phyloP scores from a whole-genome alignment of 2,797 vertebrate genomes.

The Falco peregrinus region DNA sequence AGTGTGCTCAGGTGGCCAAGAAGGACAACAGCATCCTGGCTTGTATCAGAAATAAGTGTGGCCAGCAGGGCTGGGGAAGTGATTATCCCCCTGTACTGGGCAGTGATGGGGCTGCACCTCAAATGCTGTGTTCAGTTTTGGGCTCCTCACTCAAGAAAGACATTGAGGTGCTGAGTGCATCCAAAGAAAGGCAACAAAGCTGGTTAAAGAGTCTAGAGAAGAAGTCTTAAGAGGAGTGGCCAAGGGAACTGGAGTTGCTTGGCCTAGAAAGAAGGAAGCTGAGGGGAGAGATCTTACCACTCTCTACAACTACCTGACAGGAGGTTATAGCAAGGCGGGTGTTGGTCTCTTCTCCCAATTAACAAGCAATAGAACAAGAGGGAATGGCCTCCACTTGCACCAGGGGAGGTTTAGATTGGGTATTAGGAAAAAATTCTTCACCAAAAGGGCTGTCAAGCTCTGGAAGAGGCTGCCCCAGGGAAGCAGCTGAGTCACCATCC shows the following conservation, averaged over 20 bases:
- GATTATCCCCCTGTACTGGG: background rate
- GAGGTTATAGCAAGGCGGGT: too few relatives aligned
- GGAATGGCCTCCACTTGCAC: too few relatives aligned
- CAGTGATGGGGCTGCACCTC: background rate
- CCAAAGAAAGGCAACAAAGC: background rate
- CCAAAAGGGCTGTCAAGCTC: background rate
- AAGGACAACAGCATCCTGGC: background rate
- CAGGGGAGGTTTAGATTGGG: too few relatives aligned
- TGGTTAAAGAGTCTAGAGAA: background rate
- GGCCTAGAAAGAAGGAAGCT: background rate
- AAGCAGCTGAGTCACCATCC: background rate
- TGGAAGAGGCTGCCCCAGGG: background rate
- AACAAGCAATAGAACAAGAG: too few relatives aligned
- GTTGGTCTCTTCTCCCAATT: too few relatives aligned
- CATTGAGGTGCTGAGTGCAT: fast-evolving
- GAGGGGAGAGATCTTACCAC: fast-evolving
- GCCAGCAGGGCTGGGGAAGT: background rate
- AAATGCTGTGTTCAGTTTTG: background rate
- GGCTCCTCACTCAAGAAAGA: background rate
- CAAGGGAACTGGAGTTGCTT: background rate
- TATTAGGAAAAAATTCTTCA: too few relatives aligned
- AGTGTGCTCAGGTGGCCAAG: background rate
- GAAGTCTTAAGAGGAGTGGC: background rate
- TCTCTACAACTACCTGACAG: too few relatives aligned
- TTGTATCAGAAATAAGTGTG: background rate